Conservation (phyloP, 2,888 invertebrate genomes). For the Altica lythri region DNA sequence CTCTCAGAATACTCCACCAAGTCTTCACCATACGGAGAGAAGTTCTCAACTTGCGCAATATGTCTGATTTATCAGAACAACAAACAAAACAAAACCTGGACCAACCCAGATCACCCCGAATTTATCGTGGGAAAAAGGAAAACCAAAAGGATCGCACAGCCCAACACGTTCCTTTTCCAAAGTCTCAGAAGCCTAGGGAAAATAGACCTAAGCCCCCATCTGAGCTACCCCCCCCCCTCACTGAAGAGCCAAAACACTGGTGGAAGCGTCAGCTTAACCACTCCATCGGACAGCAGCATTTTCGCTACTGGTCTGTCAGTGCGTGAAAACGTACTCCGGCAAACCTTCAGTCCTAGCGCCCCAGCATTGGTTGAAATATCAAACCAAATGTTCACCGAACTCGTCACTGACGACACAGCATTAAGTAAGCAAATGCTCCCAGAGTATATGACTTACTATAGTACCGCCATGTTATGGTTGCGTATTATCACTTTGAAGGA, state of each 20-base stretch:
- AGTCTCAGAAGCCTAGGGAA: too few species aligned
- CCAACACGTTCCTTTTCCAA: too few species aligned
- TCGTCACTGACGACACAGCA: constrained; percentile 22
- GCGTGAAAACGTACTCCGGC: constrained; percentile 4
- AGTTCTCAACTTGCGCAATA: too few species aligned
- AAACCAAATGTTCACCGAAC: constrained; percentile 17
- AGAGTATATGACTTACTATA: constrained; percentile 27
- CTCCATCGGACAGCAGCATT: neutral
- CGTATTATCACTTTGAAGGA: constrained; percentile 24
- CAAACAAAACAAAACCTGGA: too few species aligned
- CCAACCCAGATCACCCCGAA: too few species aligned
- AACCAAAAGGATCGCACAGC: too few species aligned
- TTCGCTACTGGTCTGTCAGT: neutral
- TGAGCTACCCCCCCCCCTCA: neutral
- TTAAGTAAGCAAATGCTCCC: constrained; percentile 23
- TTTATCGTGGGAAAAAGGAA: too few species aligned
- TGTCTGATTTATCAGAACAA: too few species aligned
- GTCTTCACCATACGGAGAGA: too few species aligned
- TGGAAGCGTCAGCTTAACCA: neutral
- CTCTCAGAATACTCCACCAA: too few species aligned
- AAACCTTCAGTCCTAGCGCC: constrained; percentile 18
- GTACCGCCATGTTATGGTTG: constrained; percentile 27
- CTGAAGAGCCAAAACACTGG: neutral
- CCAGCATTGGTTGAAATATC: constrained; percentile 20
- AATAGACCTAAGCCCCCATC: neutral